Percentiles rank a stretch among this genome's conserved stretches.
Conservation (phyloP, 23 tunicate genomes). For the Ascidia mentula region DNA sequence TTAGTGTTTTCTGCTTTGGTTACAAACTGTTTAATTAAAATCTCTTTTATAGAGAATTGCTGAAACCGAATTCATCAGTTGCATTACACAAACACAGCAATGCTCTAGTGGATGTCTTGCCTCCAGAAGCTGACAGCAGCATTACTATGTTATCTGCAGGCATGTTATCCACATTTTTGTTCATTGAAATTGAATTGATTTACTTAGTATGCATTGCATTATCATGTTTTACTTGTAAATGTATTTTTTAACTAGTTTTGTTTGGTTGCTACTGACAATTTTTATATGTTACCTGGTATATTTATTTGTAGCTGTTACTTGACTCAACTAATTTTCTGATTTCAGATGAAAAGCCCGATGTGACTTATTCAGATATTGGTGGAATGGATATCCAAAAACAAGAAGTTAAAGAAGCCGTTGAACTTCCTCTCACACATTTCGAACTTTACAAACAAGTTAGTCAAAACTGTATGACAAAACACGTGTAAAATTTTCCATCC, state of each 20-base stretch:
- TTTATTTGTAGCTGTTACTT: too few species aligned
- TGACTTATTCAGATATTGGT: conserved; percentile 95
- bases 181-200: too few species aligned
- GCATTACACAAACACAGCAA: conserved; percentile 98
- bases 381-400: conserved; percentile 99
- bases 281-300: too few species aligned
- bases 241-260: too few species aligned
- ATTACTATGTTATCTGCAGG: conserved; percentile 99
- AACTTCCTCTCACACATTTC: conserved; percentile 93
- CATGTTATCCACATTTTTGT: too few species aligned
- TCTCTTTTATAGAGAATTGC: conserved; percentile 59
- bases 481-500: too few species aligned
- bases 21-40: background rate
- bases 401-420: conserved; percentile 99
- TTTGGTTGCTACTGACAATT: too few species aligned
- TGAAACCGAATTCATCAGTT: conserved; percentile 99
- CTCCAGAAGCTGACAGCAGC: conserved; percentile 99
- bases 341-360: conserved; percentile 97
- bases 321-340: too few species aligned
- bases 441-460: conserved; percentile 96
- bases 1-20: background rate
- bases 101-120: conserved; percentile 91
- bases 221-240: too few species aligned
- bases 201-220: too few species aligned
- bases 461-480: too few species aligned